A percentile compares a stretch with the other conserved stretches of the same genome.
phyloP scores from a whole-genome alignment of 2,113 vertebrate genomes.

The Melierax canorus region DNA sequence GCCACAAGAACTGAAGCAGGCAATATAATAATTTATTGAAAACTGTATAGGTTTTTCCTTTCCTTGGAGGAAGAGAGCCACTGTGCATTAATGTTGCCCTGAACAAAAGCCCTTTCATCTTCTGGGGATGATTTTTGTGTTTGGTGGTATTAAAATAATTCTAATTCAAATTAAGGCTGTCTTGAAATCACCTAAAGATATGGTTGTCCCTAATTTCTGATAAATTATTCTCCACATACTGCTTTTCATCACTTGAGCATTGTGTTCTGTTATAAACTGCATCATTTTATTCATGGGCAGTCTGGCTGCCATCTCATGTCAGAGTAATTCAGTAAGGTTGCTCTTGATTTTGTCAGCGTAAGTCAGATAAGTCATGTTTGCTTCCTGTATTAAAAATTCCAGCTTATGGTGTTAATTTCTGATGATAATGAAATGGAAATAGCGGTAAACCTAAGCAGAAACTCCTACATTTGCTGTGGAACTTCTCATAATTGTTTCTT shows the following conservation, averaged over 20 bases:
- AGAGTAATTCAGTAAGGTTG: not conserved
- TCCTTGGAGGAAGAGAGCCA: not conserved
- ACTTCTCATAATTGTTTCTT: not conserved
- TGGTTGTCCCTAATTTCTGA: not conserved
- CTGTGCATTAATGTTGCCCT: not conserved
- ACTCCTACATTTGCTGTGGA: not conserved
- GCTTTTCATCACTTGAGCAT: not conserved
- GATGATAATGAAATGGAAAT: not conserved
- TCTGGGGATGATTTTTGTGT: not conserved
- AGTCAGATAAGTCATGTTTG: not conserved
- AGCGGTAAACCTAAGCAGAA: not conserved
- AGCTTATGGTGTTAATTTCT: not conserved
- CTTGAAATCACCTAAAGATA: not conserved
- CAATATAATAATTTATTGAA: not conserved
- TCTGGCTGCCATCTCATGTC: not conserved
- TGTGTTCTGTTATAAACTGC: not conserved
- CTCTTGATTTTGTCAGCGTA: not conserved
- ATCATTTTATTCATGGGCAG: not conserved
- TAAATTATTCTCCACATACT: not conserved
- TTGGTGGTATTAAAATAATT: not conserved
- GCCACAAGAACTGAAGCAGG: not conserved
- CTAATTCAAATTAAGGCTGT: not conserved
- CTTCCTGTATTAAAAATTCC: not conserved
- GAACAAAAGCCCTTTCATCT: not conserved
- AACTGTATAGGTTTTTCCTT: not conserved